A percentile compares a stretch with the other conserved stretches of the same genome.
phyloP scores from a whole-genome alignment of 1,140 invertebrate genomes.

The Monochamus saltuarius region DNA sequence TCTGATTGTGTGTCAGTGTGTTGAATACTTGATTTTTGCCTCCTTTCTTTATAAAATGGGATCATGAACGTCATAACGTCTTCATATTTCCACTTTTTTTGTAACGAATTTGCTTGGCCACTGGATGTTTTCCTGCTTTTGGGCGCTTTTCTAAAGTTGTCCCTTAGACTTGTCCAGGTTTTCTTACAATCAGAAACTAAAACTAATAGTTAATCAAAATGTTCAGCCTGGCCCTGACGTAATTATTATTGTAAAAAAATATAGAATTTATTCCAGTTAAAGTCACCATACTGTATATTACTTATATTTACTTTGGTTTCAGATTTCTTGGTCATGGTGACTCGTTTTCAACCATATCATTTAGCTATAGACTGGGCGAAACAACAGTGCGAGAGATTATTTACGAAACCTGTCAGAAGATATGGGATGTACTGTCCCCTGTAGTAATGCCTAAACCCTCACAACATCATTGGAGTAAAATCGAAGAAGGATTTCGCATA shows the following conservation, averaged over 20 bases:
- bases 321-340: constrained; percentile 9
- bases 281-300: background rate
- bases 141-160: background rate
- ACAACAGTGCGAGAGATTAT: constrained; percentile 25
- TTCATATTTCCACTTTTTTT: constrained; percentile 7
- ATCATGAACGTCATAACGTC: background rate
- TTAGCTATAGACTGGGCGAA: constrained; percentile 40
- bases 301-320: constrained; percentile 1
- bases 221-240: too few species aligned
- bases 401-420: constrained; percentile 26
- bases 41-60: background rate
- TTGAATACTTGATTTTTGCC: background rate
- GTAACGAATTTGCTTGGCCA: background rate
- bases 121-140: background rate
- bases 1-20: background rate
- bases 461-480: too few species aligned
- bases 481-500: too few species aligned
- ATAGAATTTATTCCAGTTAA: background rate
- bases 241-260: too few species aligned
- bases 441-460: constrained; percentile 28
- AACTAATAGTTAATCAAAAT: too few species aligned
- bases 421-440: constrained; percentile 21
- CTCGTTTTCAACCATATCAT: constrained; percentile 22
- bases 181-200: constrained; percentile 9
- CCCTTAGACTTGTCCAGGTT: background rate